Evolutionary conservation across 2,888 invertebrate species (phyloP).

Genomic region (Sinhomidia bicolor): DNA sequence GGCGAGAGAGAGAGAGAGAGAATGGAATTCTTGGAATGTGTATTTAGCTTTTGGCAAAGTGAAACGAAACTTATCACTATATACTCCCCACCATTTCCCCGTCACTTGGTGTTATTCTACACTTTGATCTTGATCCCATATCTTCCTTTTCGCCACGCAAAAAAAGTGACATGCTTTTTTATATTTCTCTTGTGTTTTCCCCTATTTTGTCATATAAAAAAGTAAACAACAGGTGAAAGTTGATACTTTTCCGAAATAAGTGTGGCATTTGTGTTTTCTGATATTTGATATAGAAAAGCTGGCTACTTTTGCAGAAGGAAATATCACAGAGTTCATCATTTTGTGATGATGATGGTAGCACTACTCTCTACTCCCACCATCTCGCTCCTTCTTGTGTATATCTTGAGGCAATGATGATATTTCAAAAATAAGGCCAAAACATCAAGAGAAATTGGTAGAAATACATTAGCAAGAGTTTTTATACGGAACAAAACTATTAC

Average conservation of each 20-base stretch:
- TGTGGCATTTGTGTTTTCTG: background rate
- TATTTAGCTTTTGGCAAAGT: background rate
- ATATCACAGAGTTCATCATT: background rate
- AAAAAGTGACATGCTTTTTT: background rate
- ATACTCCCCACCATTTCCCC: background rate
- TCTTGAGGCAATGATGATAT: background rate
- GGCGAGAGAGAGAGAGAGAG: background rate
- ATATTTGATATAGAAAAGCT: no score
- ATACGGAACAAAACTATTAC: background rate
- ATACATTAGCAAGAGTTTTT: background rate
- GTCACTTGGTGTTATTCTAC: constrained; percentile 6
- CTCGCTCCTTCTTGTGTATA: background rate
- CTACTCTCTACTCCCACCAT: background rate
- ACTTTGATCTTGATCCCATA: constrained; percentile 19
- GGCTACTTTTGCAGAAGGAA: no score
- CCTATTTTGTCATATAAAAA: background rate
- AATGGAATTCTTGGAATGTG: background rate
- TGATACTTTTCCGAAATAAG: background rate
- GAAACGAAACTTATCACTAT: background rate
- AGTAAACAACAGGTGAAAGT: constrained; percentile 33
- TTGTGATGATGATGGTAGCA: no score
- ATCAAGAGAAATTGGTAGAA: background rate
- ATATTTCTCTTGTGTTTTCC: background rate
- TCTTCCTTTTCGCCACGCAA: background rate
- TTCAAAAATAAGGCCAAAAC: background rate